Percentiles rank a stretch among this genome's conserved stretches.
These are phyloP conservation scores for Heterocephalus glaber DNA, from an alignment of 2,113 vertebrate species.

Conservation along the genomic window DNA sequence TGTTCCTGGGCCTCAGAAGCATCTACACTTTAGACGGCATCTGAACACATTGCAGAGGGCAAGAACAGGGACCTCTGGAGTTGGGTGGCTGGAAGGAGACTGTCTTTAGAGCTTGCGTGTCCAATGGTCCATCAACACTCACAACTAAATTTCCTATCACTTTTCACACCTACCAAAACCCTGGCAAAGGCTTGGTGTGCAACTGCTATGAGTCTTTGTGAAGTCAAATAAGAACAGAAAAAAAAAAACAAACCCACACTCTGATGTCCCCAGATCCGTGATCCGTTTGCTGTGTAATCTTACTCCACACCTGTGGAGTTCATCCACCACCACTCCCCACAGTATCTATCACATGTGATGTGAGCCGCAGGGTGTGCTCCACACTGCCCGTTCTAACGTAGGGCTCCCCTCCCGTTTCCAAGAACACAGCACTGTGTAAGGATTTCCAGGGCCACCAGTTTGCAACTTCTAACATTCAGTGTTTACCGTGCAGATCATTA, in stretches of 20 bases:
- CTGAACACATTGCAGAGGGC: neutral
- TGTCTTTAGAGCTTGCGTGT: neutral
- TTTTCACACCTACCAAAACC: neutral
- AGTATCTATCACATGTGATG: neutral
- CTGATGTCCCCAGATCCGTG: neutral
- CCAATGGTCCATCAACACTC: neutral
- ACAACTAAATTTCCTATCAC: neutral
- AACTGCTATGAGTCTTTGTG: neutral
- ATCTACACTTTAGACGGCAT: neutral
- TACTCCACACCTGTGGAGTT: neutral
- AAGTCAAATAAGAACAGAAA: slow-evolving; percentile 3
- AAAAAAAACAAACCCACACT: neutral
- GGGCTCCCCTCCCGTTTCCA: neutral
- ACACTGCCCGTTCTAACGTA: neutral
- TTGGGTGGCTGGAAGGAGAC: no score
- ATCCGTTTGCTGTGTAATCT: neutral
- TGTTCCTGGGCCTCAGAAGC: neutral
- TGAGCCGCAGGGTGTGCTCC: neutral
- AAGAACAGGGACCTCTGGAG: neutral
- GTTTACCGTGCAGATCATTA: neutral
- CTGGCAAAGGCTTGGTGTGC: neutral
- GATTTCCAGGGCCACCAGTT: neutral
- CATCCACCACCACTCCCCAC: neutral
- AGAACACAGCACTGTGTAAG: neutral
- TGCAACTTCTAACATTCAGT: neutral